A percentile compares a stretch with the other conserved stretches of the same genome.
Conservation (phyloP, 2,113 vertebrate genomes). For the Dipodomys ordii region DNA sequence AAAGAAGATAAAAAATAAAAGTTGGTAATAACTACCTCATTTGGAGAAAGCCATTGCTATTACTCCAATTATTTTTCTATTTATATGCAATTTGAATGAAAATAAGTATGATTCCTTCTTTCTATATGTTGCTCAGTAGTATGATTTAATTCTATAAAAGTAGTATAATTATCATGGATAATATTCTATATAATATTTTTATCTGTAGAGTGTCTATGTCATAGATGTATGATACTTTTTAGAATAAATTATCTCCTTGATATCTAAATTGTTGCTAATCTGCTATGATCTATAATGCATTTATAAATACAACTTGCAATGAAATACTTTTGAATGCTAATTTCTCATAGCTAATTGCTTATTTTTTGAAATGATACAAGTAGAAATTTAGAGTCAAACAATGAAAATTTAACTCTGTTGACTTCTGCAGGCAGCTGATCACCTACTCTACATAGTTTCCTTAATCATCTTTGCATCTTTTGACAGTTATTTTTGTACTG, state of each 20-base stretch:
- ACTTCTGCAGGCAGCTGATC: background rate
- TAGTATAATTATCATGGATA: background rate
- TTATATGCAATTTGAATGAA: background rate
- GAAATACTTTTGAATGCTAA: background rate
- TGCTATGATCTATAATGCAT: conserved; percentile 2
- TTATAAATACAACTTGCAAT: background rate
- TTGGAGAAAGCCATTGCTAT: background rate
- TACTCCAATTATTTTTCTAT: background rate
- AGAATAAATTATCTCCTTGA: background rate
- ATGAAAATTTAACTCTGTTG: background rate
- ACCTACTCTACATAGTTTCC: background rate
- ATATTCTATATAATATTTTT: background rate
- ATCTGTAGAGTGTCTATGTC: background rate
- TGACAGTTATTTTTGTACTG: background rate
- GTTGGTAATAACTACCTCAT: background rate
- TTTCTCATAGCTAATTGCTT: background rate
- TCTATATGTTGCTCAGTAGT: background rate
- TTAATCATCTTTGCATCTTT: background rate
- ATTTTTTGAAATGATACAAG: conserved; percentile 10
- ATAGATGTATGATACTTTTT: background rate
- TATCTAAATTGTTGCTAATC: background rate
- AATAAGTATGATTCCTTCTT: background rate
- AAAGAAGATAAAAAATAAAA: conserved; percentile 45
- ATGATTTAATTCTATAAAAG: background rate
- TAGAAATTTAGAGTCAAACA: conserved; percentile 8